Evolutionary conservation across 2,888 invertebrate species (phyloP), one percentile per base, ranked within the genome.

Genomic region (Macrosiphum euphorbiae): DNA sequence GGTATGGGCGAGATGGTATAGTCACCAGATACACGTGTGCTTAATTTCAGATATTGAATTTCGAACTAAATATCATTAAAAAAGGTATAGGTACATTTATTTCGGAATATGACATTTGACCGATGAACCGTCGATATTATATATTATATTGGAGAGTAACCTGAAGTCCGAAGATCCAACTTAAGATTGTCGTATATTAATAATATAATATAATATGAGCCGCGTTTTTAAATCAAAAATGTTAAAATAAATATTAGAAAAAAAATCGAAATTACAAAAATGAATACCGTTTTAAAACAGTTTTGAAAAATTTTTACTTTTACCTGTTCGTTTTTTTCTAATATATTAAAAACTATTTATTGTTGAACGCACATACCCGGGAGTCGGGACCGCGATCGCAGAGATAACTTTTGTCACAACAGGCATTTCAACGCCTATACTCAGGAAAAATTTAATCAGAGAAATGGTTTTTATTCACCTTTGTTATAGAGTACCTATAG

Each of bases 151-250:
- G 7, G 16, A 16, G 7, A 4, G 7, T 78, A 78, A 58, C 10
- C 58, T 0, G 16, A n/a, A n/a, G 0, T 67, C 5, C 16, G 2
- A n/a, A 16, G 5, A n/a, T 2, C 7, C 0, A 35, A 78, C 7
- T 35, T 78, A 78, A 16, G 16, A 78, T 78, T 8, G 35, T 10
- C 20, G 78, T 67, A 2, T 0, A 35, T 7, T 35, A 78, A 67
- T n/a, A 35, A n/a, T n/a, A 35, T 67, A 78, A 35, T 67, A 78
- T 1, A 35, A 78, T 35, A 58, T 26, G 26, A 35, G 20, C 7
- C 35, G 20, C 35, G 35, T 35, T 35, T 78, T 78, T 35, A 8
- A 7, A 35, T 2, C 58, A 35, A 78, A 35, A 20, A 78, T 78
- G 8, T 78, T 26, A 58, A 58, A 8, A 20, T 35, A 8, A 16